These are phyloP conservation scores for Setipinna tenuifilis DNA, from an alignment of 2,797 vertebrate genomes.

Conservation along the genomic window DNA sequence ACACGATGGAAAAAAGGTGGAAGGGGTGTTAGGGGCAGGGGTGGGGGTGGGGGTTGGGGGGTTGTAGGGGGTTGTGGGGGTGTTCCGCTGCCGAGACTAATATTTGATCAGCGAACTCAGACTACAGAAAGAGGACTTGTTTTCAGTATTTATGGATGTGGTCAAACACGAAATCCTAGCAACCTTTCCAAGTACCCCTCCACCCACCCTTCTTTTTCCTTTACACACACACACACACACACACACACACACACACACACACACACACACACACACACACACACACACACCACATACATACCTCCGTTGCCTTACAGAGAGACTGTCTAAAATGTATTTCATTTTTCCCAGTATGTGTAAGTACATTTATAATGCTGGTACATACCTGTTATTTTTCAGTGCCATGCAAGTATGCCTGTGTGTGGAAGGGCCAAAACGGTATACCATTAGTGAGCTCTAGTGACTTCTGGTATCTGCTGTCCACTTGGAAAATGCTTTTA, in stretches of 20 bases:
- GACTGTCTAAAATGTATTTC: not conserved
- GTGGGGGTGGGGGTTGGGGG: not conserved
- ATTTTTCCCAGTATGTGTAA: not conserved
- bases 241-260: not conserved
- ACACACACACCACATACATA: not conserved
- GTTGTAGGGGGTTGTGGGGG: not conserved
- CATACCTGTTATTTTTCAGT: not conserved
- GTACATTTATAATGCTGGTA: not conserved
- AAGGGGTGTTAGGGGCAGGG: not conserved
- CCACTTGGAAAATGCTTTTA: too few species aligned
- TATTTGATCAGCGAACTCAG: constrained; percentile 78
- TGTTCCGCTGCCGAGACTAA: constrained; percentile 63
- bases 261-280: not conserved
- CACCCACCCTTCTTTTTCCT: not conserved
- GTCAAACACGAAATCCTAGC: constrained; percentile 68
- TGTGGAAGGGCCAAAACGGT: not conserved
- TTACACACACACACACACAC: not conserved
- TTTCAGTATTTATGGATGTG: constrained; percentile 81
- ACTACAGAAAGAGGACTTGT: constrained; percentile 74
- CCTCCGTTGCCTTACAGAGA: not conserved
- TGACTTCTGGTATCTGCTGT: not conserved
- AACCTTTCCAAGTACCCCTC: constrained; percentile 61
- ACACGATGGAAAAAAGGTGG: not conserved
- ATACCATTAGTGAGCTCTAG: not conserved
- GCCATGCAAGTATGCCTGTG: not conserved